Conservation (phyloP, 2,888 invertebrate species). For the Panopea generosa region DNA sequence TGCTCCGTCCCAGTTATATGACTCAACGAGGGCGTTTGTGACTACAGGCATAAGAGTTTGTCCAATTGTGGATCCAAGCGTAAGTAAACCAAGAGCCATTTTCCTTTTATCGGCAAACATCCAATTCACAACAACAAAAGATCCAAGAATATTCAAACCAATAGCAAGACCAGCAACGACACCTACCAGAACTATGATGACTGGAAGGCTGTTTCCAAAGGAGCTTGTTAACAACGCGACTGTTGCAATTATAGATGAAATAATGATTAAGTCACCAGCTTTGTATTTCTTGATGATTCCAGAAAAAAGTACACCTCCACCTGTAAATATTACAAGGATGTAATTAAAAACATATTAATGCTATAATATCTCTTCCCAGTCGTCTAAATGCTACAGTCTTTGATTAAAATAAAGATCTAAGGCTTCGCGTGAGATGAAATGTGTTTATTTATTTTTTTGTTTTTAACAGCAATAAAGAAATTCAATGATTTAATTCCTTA, state of each 20-base stretch:
- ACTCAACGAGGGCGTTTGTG: slow-evolving; percentile 28
- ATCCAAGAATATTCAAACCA: slow-evolving; percentile 30
- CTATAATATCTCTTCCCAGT: too few species aligned
- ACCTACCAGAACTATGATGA: slow-evolving; percentile 37
- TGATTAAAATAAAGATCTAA: neutral
- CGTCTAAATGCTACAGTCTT: too few species aligned
- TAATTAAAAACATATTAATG: neutral
- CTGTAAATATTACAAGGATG: slow-evolving; percentile 16
- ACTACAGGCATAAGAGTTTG: slow-evolving; percentile 46
- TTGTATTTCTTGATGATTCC: slow-evolving; percentile 25
- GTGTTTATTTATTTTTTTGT: too few species aligned
- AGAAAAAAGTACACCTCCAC: slow-evolving; percentile 45
- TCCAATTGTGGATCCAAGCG: slow-evolving; percentile 27
- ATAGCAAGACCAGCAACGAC: slow-evolving; percentile 22
- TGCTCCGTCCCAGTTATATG: slow-evolving; percentile 40
- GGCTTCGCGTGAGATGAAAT: too few species aligned
- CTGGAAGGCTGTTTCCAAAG: slow-evolving; percentile 22
- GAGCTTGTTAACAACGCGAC: slow-evolving; percentile 15
- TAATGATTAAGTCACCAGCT: slow-evolving; percentile 24
- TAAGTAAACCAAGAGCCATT: slow-evolving; percentile 39
- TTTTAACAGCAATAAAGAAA: too few species aligned
- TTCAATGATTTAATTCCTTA: too few species aligned
- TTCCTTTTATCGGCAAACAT: slow-evolving; percentile 30
- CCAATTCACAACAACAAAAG: slow-evolving; percentile 26
- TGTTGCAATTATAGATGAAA: slow-evolving; percentile 21